These are phyloP conservation scores for Chamaea fasciata DNA, from an alignment of 2,113 vertebrate genomes.

Conservation along the genomic window DNA sequence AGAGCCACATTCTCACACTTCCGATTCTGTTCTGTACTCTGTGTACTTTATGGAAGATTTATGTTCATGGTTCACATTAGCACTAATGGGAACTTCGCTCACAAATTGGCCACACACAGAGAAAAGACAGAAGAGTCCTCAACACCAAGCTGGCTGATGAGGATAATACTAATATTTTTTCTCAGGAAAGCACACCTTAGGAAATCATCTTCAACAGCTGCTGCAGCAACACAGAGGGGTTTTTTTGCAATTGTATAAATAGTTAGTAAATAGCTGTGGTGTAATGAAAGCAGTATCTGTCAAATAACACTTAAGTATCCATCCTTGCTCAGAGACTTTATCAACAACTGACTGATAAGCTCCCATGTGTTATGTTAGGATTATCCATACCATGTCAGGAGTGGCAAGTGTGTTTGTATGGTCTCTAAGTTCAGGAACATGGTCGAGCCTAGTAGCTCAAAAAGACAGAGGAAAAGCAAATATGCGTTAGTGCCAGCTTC, in stretches of 20 bases:
- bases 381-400: background rate
- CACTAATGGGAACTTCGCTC: background rate
- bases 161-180: background rate
- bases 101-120: background rate
- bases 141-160: background rate
- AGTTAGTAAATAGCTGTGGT: background rate
- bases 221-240: background rate
- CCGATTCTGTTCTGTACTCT: background rate
- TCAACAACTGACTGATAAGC: background rate
- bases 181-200: background rate
- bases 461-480: background rate
- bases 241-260: background rate
- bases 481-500: background rate
- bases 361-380: background rate
- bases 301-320: background rate
- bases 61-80: background rate
- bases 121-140: background rate
- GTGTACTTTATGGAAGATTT: constrained; percentile 33
- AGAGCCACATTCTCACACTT: background rate
- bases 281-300: background rate
- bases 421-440: background rate
- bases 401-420: background rate
- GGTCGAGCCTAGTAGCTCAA: background rate
- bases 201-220: background rate
- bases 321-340: background rate